Conservation (phyloP, 1,140 invertebrate genomes). For the Platyscapa corneri region DNA sequence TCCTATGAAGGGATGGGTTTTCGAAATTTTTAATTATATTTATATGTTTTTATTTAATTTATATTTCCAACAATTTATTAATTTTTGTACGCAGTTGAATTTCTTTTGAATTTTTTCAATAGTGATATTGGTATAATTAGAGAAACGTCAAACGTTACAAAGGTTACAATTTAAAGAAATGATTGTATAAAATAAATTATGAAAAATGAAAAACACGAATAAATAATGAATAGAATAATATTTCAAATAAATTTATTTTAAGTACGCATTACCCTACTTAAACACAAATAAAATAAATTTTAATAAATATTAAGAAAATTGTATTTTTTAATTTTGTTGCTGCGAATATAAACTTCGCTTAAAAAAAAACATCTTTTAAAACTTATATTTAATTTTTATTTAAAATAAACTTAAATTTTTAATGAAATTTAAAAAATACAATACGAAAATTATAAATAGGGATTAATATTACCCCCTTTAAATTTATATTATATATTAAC, state of each 20-base stretch:
- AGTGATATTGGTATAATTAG: background rate
- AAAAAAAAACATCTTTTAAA: too few relatives aligned
- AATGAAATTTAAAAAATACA: too few relatives aligned
- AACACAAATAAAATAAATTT: too few relatives aligned
- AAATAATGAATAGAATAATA: background rate
- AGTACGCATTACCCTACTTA: too few relatives aligned
- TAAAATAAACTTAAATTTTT: too few relatives aligned
- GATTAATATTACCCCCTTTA: too few relatives aligned
- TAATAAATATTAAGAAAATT: too few relatives aligned
- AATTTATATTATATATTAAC: background rate
- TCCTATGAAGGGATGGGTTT: background rate
- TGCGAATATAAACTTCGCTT: too few relatives aligned
- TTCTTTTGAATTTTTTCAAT: background rate
- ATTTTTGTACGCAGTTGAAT: background rate
- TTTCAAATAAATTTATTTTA: background rate
- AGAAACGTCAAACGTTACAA: slow-evolving; percentile 49
- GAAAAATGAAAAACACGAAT: background rate
- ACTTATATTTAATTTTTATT: too few relatives aligned
- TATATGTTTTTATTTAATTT: background rate
- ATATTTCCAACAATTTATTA: background rate
- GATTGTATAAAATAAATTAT: background rate
- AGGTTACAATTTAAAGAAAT: background rate
- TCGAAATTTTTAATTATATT: background rate
- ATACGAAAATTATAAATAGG: too few relatives aligned
- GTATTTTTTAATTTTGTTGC: too few relatives aligned